A percentile compares a stretch with the other conserved stretches of the same genome.
These are phyloP conservation scores for Gadopsis marmoratus DNA, from an alignment of 2,797 vertebrate species.

Conservation along the genomic window DNA sequence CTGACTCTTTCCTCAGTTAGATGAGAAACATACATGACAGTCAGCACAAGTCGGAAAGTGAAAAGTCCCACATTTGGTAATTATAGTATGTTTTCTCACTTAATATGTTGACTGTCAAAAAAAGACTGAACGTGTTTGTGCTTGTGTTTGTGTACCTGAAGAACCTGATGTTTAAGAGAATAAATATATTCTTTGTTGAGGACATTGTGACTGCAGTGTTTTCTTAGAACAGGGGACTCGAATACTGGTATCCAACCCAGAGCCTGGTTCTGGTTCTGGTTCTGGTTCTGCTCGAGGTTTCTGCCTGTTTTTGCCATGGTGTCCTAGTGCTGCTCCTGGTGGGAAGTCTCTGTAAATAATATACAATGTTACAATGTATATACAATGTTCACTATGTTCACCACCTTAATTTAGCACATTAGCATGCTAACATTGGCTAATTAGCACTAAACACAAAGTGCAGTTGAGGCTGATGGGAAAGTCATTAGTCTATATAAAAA, in stretches of 20 bases:
- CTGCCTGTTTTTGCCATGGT: too few species aligned
- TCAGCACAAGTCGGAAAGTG: slow-evolving; percentile 61
- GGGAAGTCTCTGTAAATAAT: too few species aligned
- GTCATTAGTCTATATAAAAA: too few species aligned
- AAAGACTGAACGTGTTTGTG: slow-evolving; percentile 73
- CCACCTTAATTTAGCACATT: not conserved
- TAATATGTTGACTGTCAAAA: slow-evolving; percentile 60
- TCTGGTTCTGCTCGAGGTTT: too few species aligned
- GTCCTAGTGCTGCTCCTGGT: too few species aligned
- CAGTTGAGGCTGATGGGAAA: not conserved
- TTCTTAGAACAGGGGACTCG: not conserved
- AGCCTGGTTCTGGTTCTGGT: too few species aligned
- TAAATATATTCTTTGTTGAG: slow-evolving; percentile 75
- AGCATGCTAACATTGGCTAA: not conserved
- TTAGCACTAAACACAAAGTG: not conserved
- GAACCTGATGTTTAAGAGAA: slow-evolving; percentile 73
- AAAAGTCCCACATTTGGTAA: slow-evolving; percentile 43
- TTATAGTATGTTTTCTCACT: slow-evolving; percentile 58
- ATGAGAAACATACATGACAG: slow-evolving; percentile 40
- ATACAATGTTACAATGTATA: too few species aligned
- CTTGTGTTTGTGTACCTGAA: slow-evolving; percentile 75
- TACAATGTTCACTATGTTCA: not conserved
- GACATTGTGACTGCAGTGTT: slow-evolving; percentile 11
- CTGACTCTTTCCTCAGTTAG: slow-evolving; percentile 64
- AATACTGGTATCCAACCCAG: too few species aligned